phyloP scores from a whole-genome alignment of 2,113 vertebrate species.

The Barbus barbus region DNA sequence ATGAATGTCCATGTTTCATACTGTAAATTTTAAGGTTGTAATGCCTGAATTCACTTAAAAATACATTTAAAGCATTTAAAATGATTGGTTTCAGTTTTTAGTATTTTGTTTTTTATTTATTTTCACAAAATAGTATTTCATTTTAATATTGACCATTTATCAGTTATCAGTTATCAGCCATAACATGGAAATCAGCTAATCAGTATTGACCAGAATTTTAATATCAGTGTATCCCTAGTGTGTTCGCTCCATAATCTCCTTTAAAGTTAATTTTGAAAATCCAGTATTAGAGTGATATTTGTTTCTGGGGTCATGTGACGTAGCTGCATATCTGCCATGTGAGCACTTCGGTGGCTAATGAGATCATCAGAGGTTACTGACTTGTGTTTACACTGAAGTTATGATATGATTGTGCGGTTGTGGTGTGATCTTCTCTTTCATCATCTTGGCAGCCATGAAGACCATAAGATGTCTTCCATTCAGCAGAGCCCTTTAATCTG shows the following conservation, averaged over 20 bases:
- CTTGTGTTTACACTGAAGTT: constrained; percentile 1
- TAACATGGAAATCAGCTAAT: background rate
- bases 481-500: background rate
- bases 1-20: background rate
- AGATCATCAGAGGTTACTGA: background rate
- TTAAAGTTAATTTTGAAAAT: background rate
- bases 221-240: background rate
- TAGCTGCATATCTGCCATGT: background rate
- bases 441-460: background rate
- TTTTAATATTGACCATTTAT: background rate
- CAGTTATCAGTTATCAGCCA: background rate
- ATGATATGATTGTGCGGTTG: background rate
- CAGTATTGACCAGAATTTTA: background rate
- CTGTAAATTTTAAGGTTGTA: background rate
- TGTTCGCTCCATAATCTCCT: background rate
- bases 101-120: background rate
- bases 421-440: background rate
- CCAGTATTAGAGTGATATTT: background rate
- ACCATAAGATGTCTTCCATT: background rate
- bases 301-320: background rate
- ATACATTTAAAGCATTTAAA: background rate
- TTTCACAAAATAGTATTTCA: background rate
- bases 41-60: background rate
- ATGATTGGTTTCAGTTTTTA: background rate
- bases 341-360: background rate